A percentile compares a stretch with the other conserved stretches of the same genome.
These are phyloP conservation scores for Apis dorsata DNA, from an alignment of 1,140 invertebrate genomes.

Conservation along the genomic window DNA sequence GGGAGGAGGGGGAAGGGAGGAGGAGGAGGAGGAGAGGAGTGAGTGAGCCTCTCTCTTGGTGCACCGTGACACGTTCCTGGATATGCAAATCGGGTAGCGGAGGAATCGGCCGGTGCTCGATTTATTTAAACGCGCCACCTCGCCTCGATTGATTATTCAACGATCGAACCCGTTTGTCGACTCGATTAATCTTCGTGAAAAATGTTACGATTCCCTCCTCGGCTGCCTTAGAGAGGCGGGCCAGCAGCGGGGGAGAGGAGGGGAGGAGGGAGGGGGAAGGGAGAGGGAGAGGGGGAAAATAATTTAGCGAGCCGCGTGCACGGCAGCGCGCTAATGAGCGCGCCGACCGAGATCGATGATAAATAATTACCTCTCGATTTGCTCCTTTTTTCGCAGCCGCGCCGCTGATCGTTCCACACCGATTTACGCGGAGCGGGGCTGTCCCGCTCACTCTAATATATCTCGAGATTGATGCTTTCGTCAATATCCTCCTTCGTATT, in stretches of 20 bases:
- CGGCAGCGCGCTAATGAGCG: slow-evolving; percentile 47
- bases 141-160: slow-evolving; percentile 60
- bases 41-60: neutral
- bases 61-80: slow-evolving; percentile 55
- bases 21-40: no score
- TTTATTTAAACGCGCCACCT: slow-evolving; percentile 44
- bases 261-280: neutral
- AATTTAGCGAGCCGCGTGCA: slow-evolving; percentile 44
- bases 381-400: neutral
- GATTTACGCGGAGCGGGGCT: neutral
- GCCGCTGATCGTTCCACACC: neutral
- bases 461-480: neutral
- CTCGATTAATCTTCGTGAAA: slow-evolving; percentile 64
- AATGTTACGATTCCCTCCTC: slow-evolving; percentile 55
- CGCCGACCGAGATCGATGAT: slow-evolving; percentile 50
- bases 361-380: slow-evolving; percentile 51
- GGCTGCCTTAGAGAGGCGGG: neutral
- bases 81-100: slow-evolving; percentile 69
- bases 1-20: neutral
- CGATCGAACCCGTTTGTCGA: slow-evolving; percentile 64
- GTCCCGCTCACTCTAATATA: neutral
- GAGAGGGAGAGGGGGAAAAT: slow-evolving; percentile 31
- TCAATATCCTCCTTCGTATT: no score
- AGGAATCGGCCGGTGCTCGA: slow-evolving; percentile 50
- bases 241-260: neutral